Conservation (phyloP, 2,797 vertebrate species). For the Perodicticus potto region DNA sequence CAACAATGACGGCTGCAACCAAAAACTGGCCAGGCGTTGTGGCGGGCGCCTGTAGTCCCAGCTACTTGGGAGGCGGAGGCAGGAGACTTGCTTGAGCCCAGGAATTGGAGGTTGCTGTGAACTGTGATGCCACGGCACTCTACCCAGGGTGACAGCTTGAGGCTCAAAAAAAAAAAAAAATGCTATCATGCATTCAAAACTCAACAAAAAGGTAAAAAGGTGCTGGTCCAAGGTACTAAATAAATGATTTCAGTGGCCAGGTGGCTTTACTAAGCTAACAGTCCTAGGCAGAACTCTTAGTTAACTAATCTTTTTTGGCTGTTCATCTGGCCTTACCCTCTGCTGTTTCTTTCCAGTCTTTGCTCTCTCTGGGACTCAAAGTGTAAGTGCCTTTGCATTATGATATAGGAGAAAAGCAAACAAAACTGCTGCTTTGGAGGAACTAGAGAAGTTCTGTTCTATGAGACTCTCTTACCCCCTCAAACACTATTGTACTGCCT, state of each 20-base stretch:
- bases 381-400: not conserved
- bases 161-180: too few relatives aligned
- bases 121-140: too few relatives aligned
- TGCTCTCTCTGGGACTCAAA: not conserved
- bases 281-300: not conserved
- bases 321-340: not conserved
- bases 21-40: too few relatives aligned
- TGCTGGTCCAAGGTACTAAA: not conserved
- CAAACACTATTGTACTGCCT: not conserved
- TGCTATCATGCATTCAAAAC: not conserved
- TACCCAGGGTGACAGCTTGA: too few relatives aligned
- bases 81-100: too few relatives aligned
- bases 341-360: not conserved
- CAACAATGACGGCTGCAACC: too few relatives aligned
- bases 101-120: too few relatives aligned
- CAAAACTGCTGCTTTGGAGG: not conserved
- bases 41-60: too few relatives aligned
- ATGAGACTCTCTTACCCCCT: not conserved
- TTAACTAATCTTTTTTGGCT: not conserved
- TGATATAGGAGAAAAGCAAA: not conserved
- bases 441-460: not conserved
- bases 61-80: too few relatives aligned
- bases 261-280: not conserved
- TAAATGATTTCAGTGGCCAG: not conserved
- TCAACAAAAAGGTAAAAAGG: conserved; percentile 19